Conservation (phyloP, 2,113 vertebrate species). For the Urocitellus parryii region DNA sequence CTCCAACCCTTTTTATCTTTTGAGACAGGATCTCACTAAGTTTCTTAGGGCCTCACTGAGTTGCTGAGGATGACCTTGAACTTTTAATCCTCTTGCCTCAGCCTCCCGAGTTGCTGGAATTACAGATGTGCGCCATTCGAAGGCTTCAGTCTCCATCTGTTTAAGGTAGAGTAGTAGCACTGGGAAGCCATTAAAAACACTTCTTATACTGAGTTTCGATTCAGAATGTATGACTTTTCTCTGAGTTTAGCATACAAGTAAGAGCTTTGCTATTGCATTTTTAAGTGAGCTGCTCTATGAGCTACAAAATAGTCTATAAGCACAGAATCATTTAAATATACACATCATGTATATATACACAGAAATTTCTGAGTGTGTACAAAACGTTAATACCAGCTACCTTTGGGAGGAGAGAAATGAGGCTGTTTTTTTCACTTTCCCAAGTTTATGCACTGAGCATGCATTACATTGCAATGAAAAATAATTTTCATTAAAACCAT, state of each 20-base stretch:
- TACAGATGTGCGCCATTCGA: no score
- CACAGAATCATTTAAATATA: neutral
- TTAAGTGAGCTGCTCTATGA: neutral
- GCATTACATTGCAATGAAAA: conserved; percentile 1
- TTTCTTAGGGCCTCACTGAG: no score
- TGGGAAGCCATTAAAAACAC: neutral
- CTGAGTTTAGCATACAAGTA: neutral
- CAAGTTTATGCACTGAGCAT: neutral
- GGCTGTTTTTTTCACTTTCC: neutral
- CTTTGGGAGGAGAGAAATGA: neutral
- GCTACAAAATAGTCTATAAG: neutral
- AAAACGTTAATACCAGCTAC: neutral
- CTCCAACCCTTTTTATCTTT: no score
- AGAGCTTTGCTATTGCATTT: neutral
- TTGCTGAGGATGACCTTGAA: no score
- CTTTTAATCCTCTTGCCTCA: no score
- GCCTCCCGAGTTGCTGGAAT: no score
- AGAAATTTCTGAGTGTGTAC: conserved; percentile 1
- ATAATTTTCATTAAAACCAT: neutral
- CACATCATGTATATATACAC: neutral
- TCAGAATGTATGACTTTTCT: neutral
- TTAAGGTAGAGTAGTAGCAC: no score
- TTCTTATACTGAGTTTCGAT: neutral
- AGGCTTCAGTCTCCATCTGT: no score
- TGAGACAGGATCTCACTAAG: no score